Base-by-base conservation (phyloP, 1,140 invertebrate genomes). In the Pogonomyrmex californicus region DNA sequence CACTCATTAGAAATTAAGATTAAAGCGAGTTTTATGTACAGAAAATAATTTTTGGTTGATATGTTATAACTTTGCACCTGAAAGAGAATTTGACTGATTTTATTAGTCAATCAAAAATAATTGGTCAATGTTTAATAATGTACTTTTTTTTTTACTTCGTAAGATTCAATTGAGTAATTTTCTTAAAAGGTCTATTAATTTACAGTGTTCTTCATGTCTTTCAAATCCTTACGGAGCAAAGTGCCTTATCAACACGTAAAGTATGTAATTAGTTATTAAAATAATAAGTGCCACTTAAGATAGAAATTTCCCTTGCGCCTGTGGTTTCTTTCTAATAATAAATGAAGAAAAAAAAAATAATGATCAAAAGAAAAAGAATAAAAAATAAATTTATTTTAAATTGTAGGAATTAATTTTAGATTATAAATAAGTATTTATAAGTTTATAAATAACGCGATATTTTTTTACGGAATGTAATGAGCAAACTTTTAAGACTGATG, bases 401-500 rank as follows among this genome's bases (percentile, higher is more conserved):
- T 23, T 23, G 23, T 23, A 23, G 6, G 2, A 7, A 63, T 2
- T 88, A 78, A 73, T 71, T 77, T 78, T 89, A 73, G 86, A 1
- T 81, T 10, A 4, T 23, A 23, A 23, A 23, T 23, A 23, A 23
- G 0, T 23, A 23, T 23, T 23, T 23, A 23, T 30, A 63, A 78
- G 56, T 56, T 44, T 3, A 60, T 56, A 65, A 88, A 36, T 65
- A 65, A 56, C 12, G 23, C 10, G 6, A 51, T 51, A 89, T 70
- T 89, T 89, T 90, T 78, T 65, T 89, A 79, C 54, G 51, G 10
- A 60, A 82, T 51, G 44, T 30, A 30, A 71, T 51, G 47, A 77
- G 85, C 63, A 78, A 85, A 77, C 44, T 71, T 47, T 89, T 83
- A 89, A 90, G 88, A 90, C 88, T 90, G 88, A 90, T 82, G 9